Evolutionary conservation across 2,888 invertebrate species (phyloP), one percentile per base, ranked within the genome.

Genomic region (Elysia crispata): DNA sequence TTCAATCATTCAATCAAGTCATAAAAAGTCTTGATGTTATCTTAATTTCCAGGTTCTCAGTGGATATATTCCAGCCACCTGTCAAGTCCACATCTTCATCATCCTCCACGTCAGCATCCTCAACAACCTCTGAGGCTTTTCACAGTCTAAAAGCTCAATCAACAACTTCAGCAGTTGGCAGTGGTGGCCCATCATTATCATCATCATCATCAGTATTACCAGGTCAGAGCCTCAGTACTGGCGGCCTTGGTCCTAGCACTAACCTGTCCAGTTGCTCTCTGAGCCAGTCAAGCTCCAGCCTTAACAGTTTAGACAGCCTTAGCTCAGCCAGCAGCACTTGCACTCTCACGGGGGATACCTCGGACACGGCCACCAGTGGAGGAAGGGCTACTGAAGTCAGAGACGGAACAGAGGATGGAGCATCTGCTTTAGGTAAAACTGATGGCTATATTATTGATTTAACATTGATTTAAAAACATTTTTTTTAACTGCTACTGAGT

Each of bases 11-110:
- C n/a, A n/a, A n/a, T n/a, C n/a, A n/a, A n/a, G n/a, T n/a, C n/a
- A n/a, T n/a, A 13, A 15, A 54, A 54, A 54, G 54, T 13, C 13
- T 54, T 54, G 13, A 13, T 54, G 66, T 50, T 8, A 49, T 23
- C 72, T 73, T 3, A 31, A 70, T 28, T 49, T 81, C 0, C 85
- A 92, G 92, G 84, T 90, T 91, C 84, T 92, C 92, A 0, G 92
- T 92, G 31, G 91, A 92, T 83, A 88, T 92, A n/a, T 92, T 92
- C 86, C 92, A 92, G 79, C 92, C 92, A 5, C 92, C 93, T 11
- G 87, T 91, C 6, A 88, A 88, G 76, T n/a, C n/a, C n/a, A n/a
- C n/a, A n/a, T n/a, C n/a, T n/a, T n/a, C n/a, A n/a, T 67, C 83
- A 23, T 41, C 25, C 13, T 74, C 72, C 15, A 41, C 60, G 8